phyloP scores from a whole-genome alignment of 1,140 invertebrate species.

The Platyura marginata region DNA sequence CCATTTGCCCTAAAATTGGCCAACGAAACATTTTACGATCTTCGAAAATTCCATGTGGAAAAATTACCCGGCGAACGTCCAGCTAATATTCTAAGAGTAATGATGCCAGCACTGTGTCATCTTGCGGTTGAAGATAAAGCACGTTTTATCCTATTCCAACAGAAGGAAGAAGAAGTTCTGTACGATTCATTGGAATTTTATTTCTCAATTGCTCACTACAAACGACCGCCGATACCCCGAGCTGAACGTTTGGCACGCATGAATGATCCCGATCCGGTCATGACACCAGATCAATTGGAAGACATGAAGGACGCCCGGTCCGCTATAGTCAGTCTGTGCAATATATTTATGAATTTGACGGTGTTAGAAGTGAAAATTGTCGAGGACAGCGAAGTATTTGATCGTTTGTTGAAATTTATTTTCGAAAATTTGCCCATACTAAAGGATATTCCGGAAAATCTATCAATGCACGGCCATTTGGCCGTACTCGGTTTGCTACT shows the following conservation, averaged over 20 bases:
- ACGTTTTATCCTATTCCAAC: constrained; percentile 57
- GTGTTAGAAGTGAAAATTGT: constrained; percentile 70
- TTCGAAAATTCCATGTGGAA: constrained; percentile 29
- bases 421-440: constrained; percentile 71
- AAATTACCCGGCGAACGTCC: constrained; percentile 35
- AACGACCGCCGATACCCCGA: constrained; percentile 57
- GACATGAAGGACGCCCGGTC: constrained; percentile 65
- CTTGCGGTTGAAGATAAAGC: constrained; percentile 76
- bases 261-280: constrained; percentile 51
- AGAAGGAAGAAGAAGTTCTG: constrained; percentile 61
- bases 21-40: constrained; percentile 64
- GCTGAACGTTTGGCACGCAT: constrained; percentile 53
- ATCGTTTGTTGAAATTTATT: constrained; percentile 65
- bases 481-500: constrained; percentile 64
- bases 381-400: constrained; percentile 54
- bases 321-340: constrained; percentile 73
- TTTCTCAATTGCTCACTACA: constrained; percentile 73
- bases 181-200: constrained; percentile 63
- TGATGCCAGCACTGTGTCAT: constrained; percentile 77
- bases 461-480: constrained; percentile 69
- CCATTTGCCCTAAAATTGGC: constrained; percentile 60
- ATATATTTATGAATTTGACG: constrained; percentile 82
- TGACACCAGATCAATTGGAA: constrained; percentile 49
- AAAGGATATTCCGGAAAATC: constrained; percentile 62
- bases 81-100: constrained; percentile 57